Base-by-base conservation (phyloP, 2,797 vertebrate species). In the Distichodus sexfasciatus region DNA sequence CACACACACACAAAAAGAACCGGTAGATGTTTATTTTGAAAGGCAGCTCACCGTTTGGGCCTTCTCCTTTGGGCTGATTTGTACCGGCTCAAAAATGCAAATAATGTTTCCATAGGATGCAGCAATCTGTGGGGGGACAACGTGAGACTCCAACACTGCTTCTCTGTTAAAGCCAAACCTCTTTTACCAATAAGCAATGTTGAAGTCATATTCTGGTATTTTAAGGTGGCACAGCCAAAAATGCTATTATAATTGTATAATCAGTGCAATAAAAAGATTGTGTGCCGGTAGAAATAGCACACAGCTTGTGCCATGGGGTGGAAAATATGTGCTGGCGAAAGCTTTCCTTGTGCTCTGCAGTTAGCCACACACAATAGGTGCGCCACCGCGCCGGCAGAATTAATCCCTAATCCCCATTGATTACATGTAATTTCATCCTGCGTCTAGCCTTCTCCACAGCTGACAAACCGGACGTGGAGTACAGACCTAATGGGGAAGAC, bases 41-140 rank as follows among this genome's bases (percentile, higher is more conserved):
- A 53, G 35, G 9, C 50, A 66, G 94, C 95, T 95, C 76, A 98
- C 95, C 69, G 88, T 85, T 76, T 81, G 76, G 12, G 75, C 81
- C 76, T 81, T 82, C 70, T 86, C 91, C 83, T 90, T 93, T 79
- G 89, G 85, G 84, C 93, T 93, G 47, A 91, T 72, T 60, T 84
- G 89, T 80, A 95, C 80, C 44, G 97, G 96, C 82, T 99, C 95
- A 90, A 99, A 99, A 75, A 99, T 82, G 80, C 93, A 97, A 78
- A 99, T 88, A 43, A 91, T 83, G 62, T 92, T 96, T 84, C 95
- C 97, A 3, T 98, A 99, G 72, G 96, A 98, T 85, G 95, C 96
- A 86, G 97, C 96, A 90, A 99, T 96, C 97, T 99, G 86, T 82
- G 69, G 28, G 28, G n/a, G 21, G 70, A 77, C 14, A 38, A 70